Conservation (phyloP, 2,113 vertebrate species). For the Clarias macrocephalus region DNA sequence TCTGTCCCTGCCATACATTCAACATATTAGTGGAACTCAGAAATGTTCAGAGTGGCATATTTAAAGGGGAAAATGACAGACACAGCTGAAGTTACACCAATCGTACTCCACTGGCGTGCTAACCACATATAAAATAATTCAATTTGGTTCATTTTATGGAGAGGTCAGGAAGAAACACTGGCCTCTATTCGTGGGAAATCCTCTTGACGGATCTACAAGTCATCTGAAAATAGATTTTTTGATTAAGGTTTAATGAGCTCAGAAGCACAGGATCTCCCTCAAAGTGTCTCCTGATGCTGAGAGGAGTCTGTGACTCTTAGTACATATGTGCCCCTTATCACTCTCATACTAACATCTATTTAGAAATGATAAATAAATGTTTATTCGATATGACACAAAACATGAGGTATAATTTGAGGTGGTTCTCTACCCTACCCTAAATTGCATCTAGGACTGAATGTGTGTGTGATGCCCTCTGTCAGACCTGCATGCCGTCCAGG, state of each 20-base stretch:
- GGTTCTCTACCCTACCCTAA: too few relatives aligned
- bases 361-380: not conserved
- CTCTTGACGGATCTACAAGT: constrained; percentile 73
- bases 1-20: not conserved
- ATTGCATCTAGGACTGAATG: not conserved
- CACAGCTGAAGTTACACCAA: not conserved
- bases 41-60: not conserved
- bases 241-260: constrained; percentile 81
- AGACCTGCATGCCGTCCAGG: not conserved
- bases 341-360: not conserved
- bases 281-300: constrained; percentile 67
- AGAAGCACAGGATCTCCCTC: constrained; percentile 70
- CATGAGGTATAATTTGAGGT: not conserved
- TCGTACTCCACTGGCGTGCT: constrained; percentile 10
- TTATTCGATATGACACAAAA: not conserved
- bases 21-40: not conserved
- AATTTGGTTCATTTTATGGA: constrained; percentile 29
- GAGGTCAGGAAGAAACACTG: constrained; percentile 55
- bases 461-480: not conserved
- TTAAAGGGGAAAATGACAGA: not conserved
- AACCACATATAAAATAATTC: constrained; percentile 43
- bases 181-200: constrained; percentile 66
- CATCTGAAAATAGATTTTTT: constrained; percentile 79
- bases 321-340: not conserved
- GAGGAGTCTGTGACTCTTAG: constrained; percentile 17